These are phyloP conservation scores for Thalassophryne amazonica DNA, from an alignment of 2,797 vertebrate genomes.

Conservation along the genomic window DNA sequence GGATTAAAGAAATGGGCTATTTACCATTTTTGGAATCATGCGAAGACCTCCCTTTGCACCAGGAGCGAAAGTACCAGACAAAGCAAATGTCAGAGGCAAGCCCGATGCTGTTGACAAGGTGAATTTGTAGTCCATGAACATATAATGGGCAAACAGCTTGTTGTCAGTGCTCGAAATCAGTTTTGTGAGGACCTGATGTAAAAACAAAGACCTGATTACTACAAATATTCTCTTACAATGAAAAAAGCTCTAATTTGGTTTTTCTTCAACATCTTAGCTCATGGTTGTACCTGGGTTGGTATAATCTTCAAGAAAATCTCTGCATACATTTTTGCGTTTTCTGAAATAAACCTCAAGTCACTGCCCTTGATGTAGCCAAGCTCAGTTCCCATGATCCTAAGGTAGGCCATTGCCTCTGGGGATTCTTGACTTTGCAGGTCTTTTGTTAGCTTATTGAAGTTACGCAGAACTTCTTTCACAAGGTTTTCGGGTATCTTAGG, in stretches of 20 bases:
- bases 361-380: constrained; percentile 86
- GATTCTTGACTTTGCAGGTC: constrained; percentile 79
- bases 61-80: constrained; percentile 85
- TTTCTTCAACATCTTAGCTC: not conserved
- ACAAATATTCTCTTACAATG: not conserved
- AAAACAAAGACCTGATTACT: not conserved
- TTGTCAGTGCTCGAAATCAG: constrained; percentile 75
- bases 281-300: constrained; percentile 40
- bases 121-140: constrained; percentile 95
- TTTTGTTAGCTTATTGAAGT: constrained; percentile 84
- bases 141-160: constrained; percentile 90
- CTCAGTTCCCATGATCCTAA: constrained; percentile 87
- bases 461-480: constrained; percentile 78
- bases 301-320: constrained; percentile 35
- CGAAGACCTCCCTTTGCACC: constrained; percentile 81
- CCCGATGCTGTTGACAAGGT: constrained; percentile 87
- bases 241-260: not conserved
- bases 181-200: constrained; percentile 69
- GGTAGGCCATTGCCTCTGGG: constrained; percentile 88
- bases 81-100: constrained; percentile 85
- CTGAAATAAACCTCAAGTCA: constrained; percentile 75
- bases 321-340: constrained; percentile 61
- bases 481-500: constrained; percentile 77
- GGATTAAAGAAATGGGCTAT: not conserved
- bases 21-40: constrained; percentile 69